A percentile compares a stretch with the other conserved stretches of the same genome.
These are phyloP conservation scores for Triops longicaudatus DNA, from an alignment of 1,140 invertebrate genomes.

Conservation along the genomic window DNA sequence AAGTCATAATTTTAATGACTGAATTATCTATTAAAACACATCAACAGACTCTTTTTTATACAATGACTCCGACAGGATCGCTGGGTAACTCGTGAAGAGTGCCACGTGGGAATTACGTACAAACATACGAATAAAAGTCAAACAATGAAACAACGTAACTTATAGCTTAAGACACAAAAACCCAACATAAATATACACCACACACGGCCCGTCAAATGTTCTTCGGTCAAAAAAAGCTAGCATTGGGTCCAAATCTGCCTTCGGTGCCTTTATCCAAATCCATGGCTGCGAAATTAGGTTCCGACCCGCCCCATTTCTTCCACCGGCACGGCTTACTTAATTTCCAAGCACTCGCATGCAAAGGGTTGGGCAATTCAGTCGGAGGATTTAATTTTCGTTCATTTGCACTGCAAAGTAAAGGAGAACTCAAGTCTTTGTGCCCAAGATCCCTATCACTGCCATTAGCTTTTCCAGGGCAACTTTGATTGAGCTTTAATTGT, in stretches of 20 bases:
- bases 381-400: not conserved
- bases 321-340: not conserved
- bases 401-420: not conserved
- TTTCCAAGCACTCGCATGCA: not conserved
- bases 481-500: slow-evolving; percentile 13
- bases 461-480: slow-evolving; percentile 8
- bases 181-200: not conserved
- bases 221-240: not conserved
- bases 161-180: not conserved
- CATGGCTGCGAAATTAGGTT: not conserved
- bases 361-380: not conserved
- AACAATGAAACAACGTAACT: not conserved
- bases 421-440: not conserved
- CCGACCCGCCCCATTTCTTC: not conserved
- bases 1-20: not conserved
- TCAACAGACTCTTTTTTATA: not conserved
- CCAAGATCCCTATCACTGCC: not conserved
- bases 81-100: not conserved
- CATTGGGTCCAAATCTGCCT: not conserved
- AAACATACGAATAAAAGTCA: not conserved
- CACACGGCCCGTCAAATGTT: not conserved
- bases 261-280: not conserved
- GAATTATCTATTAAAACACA: not conserved
- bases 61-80: slow-evolving; percentile 14
- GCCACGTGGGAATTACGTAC: not conserved